phyloP scores from a whole-genome alignment of 2,113 vertebrate species.

The Toxotes chatareus region DNA sequence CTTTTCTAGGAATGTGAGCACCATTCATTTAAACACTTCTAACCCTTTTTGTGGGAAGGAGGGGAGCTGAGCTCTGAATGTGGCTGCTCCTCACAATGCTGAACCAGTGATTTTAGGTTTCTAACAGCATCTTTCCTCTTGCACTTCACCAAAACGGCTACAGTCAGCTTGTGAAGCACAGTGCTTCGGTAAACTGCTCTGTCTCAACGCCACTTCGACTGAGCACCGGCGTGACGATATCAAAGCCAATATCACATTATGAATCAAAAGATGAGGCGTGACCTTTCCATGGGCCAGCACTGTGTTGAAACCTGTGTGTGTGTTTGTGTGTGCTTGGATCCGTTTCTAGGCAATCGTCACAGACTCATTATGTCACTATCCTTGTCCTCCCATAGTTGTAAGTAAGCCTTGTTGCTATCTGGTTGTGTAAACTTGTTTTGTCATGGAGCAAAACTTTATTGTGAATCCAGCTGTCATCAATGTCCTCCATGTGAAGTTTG shows the following conservation, averaged over 20 bases:
- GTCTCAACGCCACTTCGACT: constrained; percentile 10
- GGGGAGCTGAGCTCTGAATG: background rate
- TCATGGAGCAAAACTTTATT: constrained; percentile 5
- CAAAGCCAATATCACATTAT: constrained; percentile 30
- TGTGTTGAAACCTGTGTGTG: constrained; percentile 20
- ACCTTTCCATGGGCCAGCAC: constrained; percentile 33
- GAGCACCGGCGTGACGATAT: constrained; percentile 17
- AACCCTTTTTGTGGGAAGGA: background rate
- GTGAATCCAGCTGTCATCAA: background rate
- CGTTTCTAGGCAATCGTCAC: constrained; percentile 32
- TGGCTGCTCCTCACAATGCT: constrained; percentile 13
- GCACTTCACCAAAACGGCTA: background rate
- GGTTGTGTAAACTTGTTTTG: constrained; percentile 58
- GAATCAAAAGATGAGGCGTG: constrained; percentile 16
- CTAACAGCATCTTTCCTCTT: background rate
- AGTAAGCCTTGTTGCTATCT: constrained; percentile 32
- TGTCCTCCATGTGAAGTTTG: background rate
- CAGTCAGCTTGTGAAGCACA: background rate
- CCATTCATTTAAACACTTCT: background rate
- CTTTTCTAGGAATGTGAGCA: background rate
- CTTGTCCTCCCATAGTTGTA: constrained; percentile 17
- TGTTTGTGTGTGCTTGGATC: constrained; percentile 25
- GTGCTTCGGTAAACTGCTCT: background rate
- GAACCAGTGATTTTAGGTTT: constrained; percentile 16
- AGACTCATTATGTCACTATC: constrained; percentile 41